A percentile compares a stretch with the other conserved stretches of the same genome.
Conservation (phyloP, 2,113 vertebrate genomes). For the Sula dactylatra region DNA sequence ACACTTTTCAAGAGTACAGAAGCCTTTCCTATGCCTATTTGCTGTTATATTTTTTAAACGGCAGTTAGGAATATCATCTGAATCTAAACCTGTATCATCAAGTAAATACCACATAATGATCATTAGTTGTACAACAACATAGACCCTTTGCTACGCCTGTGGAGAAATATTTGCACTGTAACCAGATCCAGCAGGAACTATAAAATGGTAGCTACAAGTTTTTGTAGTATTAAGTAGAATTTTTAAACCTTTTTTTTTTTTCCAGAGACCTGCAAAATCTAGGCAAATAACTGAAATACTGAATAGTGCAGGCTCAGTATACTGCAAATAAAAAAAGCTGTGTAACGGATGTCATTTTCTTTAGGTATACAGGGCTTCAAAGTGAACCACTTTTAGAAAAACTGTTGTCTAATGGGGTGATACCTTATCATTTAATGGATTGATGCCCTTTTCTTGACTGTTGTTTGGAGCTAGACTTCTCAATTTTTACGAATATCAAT, state of each 20-base stretch:
- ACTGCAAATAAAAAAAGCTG: not conserved
- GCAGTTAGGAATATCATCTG: not conserved
- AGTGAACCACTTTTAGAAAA: not conserved
- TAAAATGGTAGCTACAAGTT: not conserved
- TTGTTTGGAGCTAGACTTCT: not conserved
- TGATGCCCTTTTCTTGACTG: slow-evolving; percentile 1
- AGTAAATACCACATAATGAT: not conserved
- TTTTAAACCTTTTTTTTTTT: not conserved
- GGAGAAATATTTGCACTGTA: not conserved
- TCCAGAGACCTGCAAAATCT: not conserved
- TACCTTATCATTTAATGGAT: slow-evolving; percentile 31
- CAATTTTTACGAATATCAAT: slow-evolving; percentile 10
- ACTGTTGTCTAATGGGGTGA: slow-evolving; percentile 1
- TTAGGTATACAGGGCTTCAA: not conserved
- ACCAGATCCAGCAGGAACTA: not conserved
- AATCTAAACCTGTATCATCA: not conserved
- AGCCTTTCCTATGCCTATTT: not conserved
- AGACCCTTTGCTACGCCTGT: not conserved
- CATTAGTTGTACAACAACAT: not conserved
- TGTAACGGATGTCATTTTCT: not conserved
- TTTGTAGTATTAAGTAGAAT: not conserved
- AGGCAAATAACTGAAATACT: not conserved
- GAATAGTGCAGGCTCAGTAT: not conserved
- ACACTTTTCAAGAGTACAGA: not conserved
- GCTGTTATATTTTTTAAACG: not conserved